Evolutionary conservation across 2,888 invertebrate genomes (phyloP).

Genomic region (Ornithoptera alexandrae): DNA sequence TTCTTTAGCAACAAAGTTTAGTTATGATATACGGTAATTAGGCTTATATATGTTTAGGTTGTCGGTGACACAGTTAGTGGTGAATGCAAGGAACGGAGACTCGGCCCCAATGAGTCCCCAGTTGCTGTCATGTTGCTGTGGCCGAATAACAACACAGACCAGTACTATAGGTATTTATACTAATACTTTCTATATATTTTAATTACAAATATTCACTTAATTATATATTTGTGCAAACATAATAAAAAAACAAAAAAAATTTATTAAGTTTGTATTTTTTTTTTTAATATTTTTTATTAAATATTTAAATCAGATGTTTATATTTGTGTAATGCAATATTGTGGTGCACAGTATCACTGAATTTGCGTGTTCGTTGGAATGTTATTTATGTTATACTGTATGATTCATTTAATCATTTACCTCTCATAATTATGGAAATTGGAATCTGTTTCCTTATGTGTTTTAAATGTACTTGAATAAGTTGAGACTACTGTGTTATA

Average conservation of each 20-base stretch:
- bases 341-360: not conserved
- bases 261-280: not conserved
- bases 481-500: conserved; percentile 19
- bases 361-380: conserved; percentile 36
- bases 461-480: conserved; percentile 24
- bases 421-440: conserved; percentile 34
- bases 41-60: conserved; percentile 65
- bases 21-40: not conserved
- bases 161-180: conserved; percentile 67
- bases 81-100: conserved; percentile 94
- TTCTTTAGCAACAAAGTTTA: not conserved
- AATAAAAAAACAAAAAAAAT: no score
- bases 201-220: not conserved
- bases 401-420: conserved; percentile 40
- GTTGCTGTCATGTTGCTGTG: conserved; percentile 91
- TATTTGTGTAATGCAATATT: not conserved
- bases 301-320: not conserved
- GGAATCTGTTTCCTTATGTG: conserved; percentile 34
- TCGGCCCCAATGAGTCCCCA: conserved; percentile 89
- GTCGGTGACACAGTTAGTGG: conserved; percentile 92
- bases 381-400: conserved; percentile 39
- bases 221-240: no score
- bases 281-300: not conserved
- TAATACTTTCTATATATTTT: not conserved
- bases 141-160: conserved; percentile 84